phyloP scores from a whole-genome alignment of 2,888 invertebrate species.

The Cephalotes varians region DNA sequence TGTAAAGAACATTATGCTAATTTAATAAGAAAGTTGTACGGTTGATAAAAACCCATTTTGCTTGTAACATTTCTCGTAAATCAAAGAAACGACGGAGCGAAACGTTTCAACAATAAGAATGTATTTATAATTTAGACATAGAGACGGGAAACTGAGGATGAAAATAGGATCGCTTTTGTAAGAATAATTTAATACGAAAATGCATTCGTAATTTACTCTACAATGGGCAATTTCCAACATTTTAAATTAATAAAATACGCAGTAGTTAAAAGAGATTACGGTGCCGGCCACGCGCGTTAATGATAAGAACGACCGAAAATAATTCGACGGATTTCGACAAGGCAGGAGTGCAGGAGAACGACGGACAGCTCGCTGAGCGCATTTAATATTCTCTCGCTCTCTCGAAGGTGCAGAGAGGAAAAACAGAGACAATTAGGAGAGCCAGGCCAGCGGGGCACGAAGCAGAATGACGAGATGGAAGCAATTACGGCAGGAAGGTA shows the following conservation, averaged over 20 bases:
- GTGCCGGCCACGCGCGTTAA: not conserved
- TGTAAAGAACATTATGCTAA: constrained; percentile 39
- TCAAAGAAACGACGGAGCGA: constrained; percentile 24
- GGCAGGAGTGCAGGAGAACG: constrained; percentile 3
- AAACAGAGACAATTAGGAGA: constrained; percentile 72
- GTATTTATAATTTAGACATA: not conserved
- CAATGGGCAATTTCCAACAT: not conserved
- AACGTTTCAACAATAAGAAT: not conserved
- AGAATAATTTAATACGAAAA: constrained; percentile 15
- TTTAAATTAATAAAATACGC: constrained; percentile 26
- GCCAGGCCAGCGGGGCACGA: constrained; percentile 54
- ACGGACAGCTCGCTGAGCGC: constrained; percentile 33
- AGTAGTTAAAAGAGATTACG: constrained; percentile 12
- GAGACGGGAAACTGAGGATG: not conserved
- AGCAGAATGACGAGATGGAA: constrained; percentile 68
- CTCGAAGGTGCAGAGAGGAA: constrained; percentile 68
- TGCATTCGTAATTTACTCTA: not conserved
- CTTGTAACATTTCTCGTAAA: constrained; percentile 29
- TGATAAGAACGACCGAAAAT: constrained; percentile 25
- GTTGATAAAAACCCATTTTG: constrained; percentile 38
- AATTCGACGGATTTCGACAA: constrained; percentile 35
- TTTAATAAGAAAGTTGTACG: constrained; percentile 42
- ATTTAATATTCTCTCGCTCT: constrained; percentile 45
- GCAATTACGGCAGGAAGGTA: constrained; percentile 69
- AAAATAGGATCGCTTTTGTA: constrained; percentile 12